phyloP scores from a whole-genome alignment of 2,888 invertebrate species.

The Chymomyza procnemis region DNA sequence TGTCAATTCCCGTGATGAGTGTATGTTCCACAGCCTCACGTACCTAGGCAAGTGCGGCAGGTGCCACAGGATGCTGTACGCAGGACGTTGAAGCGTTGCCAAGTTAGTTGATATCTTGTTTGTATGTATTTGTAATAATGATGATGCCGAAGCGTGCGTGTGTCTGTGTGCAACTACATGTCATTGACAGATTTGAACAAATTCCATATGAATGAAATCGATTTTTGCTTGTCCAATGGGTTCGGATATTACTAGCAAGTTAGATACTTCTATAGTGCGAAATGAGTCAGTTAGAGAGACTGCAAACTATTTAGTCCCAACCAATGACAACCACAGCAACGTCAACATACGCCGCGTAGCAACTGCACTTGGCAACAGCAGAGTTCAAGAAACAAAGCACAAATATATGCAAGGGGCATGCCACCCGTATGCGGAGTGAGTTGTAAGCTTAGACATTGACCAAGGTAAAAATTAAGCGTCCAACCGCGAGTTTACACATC shows the following conservation, averaged over 20 bases:
- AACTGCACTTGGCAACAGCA: constrained; percentile 44
- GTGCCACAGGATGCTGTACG: constrained; percentile 24
- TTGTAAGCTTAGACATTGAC: constrained; percentile 41
- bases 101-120: neutral
- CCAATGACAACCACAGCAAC: neutral
- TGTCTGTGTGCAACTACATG: constrained; percentile 45
- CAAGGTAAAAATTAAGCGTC: constrained; percentile 70
- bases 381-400: constrained; percentile 22
- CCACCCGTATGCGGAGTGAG: constrained; percentile 13
- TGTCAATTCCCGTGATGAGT: constrained; percentile 67
- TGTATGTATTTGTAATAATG: constrained; percentile 15
- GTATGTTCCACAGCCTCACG: neutral
- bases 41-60: constrained; percentile 19
- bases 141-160: neutral
- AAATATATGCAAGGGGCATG: constrained; percentile 16
- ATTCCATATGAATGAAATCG: constrained; percentile 70
- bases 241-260: neutral
- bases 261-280: neutral
- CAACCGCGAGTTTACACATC: constrained; percentile 72
- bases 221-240: constrained; percentile 35
- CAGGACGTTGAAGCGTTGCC: constrained; percentile 3
- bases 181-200: constrained; percentile 66
- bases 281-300: neutral
- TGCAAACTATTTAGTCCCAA: neutral
- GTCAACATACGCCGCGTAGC: neutral